A percentile compares a stretch with the other conserved stretches of the same genome.
phyloP scores from a whole-genome alignment of 2,113 vertebrate species.

The Nycticryphes semicollaris region DNA sequence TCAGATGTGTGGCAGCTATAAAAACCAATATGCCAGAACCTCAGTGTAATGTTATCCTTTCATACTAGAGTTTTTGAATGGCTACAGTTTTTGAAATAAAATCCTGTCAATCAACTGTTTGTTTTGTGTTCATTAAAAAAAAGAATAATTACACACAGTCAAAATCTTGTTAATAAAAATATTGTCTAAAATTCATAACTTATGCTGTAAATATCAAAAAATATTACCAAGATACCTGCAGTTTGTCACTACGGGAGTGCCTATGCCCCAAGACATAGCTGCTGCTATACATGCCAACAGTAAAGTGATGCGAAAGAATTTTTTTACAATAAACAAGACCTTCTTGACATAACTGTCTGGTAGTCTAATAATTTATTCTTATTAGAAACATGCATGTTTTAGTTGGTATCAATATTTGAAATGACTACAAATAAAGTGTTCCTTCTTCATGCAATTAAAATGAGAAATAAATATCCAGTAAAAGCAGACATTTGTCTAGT shows the following conservation, averaged over 20 bases:
- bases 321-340: neutral
- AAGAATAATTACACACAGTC: neutral
- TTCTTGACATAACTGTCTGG: neutral
- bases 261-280: neutral
- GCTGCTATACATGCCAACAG: neutral
- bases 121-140: neutral
- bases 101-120: neutral
- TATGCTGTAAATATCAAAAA: neutral
- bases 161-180: neutral
- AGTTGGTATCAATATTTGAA: neutral
- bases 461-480: neutral
- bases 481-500: neutral
- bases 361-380: neutral
- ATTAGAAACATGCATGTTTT: neutral
- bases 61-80: neutral
- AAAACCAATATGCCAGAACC: neutral
- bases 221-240: neutral
- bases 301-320: neutral
- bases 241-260: neutral
- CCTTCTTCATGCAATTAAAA: neutral
- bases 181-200: neutral
- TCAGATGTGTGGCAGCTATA: neutral
- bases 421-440: neutral
- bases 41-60: neutral
- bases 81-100: neutral